A percentile compares a stretch with the other conserved stretches of the same genome.
These are phyloP conservation scores for Liopterus haemorrhoidalis DNA, from an alignment of 2,888 invertebrate species.

Conservation along the genomic window DNA sequence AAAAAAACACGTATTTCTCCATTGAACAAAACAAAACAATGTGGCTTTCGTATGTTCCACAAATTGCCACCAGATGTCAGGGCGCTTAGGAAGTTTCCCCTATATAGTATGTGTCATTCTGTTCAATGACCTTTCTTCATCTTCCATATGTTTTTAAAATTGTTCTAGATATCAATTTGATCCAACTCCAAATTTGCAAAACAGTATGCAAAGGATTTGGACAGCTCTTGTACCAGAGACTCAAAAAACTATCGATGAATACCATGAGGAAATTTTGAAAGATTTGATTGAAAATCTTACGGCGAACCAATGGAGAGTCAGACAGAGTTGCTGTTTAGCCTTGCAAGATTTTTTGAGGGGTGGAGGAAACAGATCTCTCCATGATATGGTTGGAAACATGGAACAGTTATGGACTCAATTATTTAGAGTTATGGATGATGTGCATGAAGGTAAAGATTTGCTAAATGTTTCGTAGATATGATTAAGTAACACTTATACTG, in stretches of 20 bases:
- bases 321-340: conserved; percentile 87
- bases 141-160: conserved; percentile 73
- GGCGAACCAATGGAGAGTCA: conserved; percentile 78
- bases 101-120: too few relatives aligned
- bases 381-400: conserved; percentile 44
- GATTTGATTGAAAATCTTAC: conserved; percentile 79
- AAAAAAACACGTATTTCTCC: too few relatives aligned
- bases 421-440: conserved; percentile 90
- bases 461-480: too few relatives aligned
- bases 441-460: conserved; percentile 86
- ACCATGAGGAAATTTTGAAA: conserved; percentile 71
- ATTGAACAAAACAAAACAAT: too few relatives aligned
- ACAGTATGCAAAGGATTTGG: conserved; percentile 93
- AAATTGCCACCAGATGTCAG: too few relatives aligned
- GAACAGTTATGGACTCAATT: conserved; percentile 72
- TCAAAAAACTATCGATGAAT: conserved; percentile 74
- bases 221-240: conserved; percentile 80
- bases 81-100: too few relatives aligned
- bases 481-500: too few relatives aligned
- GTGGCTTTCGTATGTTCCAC: too few relatives aligned
- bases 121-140: too few relatives aligned
- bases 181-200: conserved; percentile 85
- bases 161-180: conserved; percentile 95
- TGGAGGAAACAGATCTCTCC: conserved; percentile 42
- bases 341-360: conserved; percentile 76